Percentiles rank a stretch among this genome's conserved stretches.
phyloP scores from a whole-genome alignment of 2,888 invertebrate species.

The Luperina testacea region DNA sequence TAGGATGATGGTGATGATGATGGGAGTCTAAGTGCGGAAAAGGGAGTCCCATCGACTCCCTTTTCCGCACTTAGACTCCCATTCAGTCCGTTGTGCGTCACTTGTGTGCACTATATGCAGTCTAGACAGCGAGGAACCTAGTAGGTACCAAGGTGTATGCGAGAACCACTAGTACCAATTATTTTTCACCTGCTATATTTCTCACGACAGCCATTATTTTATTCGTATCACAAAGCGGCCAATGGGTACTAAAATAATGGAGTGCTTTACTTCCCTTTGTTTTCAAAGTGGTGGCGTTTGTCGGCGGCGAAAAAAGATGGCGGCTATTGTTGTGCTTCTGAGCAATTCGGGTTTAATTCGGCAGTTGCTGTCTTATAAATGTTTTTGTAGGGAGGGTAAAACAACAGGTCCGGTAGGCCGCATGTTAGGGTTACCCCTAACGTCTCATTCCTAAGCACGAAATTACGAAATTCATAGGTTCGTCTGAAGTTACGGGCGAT shows the following conservation, averaged over 20 bases:
- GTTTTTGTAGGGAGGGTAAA: background rate
- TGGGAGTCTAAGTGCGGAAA: too few species aligned
- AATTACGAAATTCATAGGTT: too few species aligned
- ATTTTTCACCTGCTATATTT: conserved; percentile 73
- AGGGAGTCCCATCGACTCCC: too few species aligned
- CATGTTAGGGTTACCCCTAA: background rate
- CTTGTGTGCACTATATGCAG: background rate
- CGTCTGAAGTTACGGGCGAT: too few species aligned
- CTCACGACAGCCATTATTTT: conserved; percentile 73
- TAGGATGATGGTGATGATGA: too few species aligned
- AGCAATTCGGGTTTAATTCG: conserved; percentile 9
- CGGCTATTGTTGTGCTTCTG: conserved; percentile 28
- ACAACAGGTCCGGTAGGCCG: too few species aligned
- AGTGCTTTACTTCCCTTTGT: conserved; percentile 64
- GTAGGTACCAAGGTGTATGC: background rate
- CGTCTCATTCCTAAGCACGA: too few species aligned
- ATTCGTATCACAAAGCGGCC: conserved; percentile 66
- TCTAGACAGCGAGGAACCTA: conserved; percentile 27
- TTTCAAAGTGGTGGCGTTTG: conserved; percentile 43
- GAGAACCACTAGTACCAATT: conserved; percentile 45
- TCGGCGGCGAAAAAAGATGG: conserved; percentile 41
- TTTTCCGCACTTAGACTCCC: too few species aligned
- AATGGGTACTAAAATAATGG: conserved; percentile 69
- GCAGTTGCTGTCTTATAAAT: background rate
- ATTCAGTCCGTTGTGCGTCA: too few species aligned